Evolutionary conservation across 2,113 vertebrate genomes (phyloP), one percentile per base, ranked within the genome.

Genomic region (Clinocottus analis): DNA sequence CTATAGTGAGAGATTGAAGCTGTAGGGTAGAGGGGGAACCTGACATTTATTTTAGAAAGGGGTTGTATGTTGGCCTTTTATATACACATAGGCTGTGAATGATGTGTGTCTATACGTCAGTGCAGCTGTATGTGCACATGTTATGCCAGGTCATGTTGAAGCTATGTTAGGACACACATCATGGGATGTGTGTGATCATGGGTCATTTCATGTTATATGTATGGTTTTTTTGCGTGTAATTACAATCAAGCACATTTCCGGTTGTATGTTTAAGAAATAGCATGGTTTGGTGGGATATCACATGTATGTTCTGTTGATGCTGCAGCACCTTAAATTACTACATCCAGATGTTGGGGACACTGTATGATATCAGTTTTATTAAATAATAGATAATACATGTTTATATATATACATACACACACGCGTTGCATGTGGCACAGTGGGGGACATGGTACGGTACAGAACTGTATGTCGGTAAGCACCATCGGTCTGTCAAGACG

Each of bases 131-230:
- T 27, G 56, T 10, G 39, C 17, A 39, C n/a, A 67, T 55, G 58
- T 72, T 29, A 35, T 39, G 41, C 58, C 21, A 62, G 35, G 25
- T 59, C 65, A 75, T 69, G 63, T 27, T n/a, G 27, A 60, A 43
- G 51, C 5, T 25, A 77, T 27, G 25, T 17, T 5, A 37, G 37
- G 60, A 61, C 33, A 59, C 25, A 23, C 19, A 33, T n/a, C 23
- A n/a, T 25, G 11, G 5, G 27, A 9, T 61, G 29, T 27, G 21
- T n/a, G 29, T 27, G 21, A 16, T 51, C 12, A 49, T 19, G 19
- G 2, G 3, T 27, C 2, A 56, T 45, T 11, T 5, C n/a, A 45
- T 58, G 27, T 16, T 17, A 21, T 37, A 7, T 41, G 33, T 33
- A 33, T 33, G 33, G 33, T n/a, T n/a, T n/a, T n/a, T n/a, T n/a